Conservation (phyloP, 2,888 invertebrate species). For the Penaeus monodon region DNA sequence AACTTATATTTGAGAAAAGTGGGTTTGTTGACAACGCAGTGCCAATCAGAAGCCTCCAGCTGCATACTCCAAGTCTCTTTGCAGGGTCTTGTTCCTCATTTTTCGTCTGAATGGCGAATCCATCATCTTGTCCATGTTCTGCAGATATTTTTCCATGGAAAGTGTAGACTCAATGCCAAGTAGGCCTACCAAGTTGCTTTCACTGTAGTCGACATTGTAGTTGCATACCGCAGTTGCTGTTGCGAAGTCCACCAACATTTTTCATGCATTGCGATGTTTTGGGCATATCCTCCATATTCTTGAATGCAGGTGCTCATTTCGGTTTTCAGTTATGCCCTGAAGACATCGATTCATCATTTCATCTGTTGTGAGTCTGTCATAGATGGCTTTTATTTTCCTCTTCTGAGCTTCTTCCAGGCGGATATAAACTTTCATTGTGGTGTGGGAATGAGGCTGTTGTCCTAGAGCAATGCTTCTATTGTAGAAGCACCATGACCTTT, state of each 20-base stretch:
- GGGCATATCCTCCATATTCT: slow-evolving; percentile 17
- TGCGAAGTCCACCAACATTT: slow-evolving; percentile 11
- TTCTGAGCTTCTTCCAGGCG: slow-evolving; percentile 1
- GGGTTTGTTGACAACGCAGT: slow-evolving; percentile 4
- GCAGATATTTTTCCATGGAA: slow-evolving; percentile 8
- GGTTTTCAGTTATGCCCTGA: slow-evolving; percentile 4
- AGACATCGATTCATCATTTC: slow-evolving; percentile 29
- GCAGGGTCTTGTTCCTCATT: slow-evolving; percentile 11
- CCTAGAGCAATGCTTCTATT: slow-evolving; percentile 20
- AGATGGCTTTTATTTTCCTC: slow-evolving; percentile 15
- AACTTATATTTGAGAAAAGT: slow-evolving; percentile 32
- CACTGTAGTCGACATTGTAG: slow-evolving; percentile 7
- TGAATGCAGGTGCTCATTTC: slow-evolving; percentile 16
- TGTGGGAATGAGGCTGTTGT: slow-evolving; percentile 18
- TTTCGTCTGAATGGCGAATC: slow-evolving; percentile 8
- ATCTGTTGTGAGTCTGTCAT: slow-evolving; percentile 29
- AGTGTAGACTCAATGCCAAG: slow-evolving; percentile 17
- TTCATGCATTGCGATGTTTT: slow-evolving; percentile 2
- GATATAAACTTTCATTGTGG: slow-evolving; percentile 22
- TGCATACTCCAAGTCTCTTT: slow-evolving; percentile 14
- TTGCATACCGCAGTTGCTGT: slow-evolving; percentile 20
- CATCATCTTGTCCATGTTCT: slow-evolving; percentile 2
- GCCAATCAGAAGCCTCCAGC: slow-evolving; percentile 28
- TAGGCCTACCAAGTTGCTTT: slow-evolving; percentile 8
- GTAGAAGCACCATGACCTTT: slow-evolving; percentile 28